Percentiles rank a stretch among this genome's conserved stretches.
Conservation (phyloP, 2,113 vertebrate genomes). For the Scophthalmus maximus region DNA sequence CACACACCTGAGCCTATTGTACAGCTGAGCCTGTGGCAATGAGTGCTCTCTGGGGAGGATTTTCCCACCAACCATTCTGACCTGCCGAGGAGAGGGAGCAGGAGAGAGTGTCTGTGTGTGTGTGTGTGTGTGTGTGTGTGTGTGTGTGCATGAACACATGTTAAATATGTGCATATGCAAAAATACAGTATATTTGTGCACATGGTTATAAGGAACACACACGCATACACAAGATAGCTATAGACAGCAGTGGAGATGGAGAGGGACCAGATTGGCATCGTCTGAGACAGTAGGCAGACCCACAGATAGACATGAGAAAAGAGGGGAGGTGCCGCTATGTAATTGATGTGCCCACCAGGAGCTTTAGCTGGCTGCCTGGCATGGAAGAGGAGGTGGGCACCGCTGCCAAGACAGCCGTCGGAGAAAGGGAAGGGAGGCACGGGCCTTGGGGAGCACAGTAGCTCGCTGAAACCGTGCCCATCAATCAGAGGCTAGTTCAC, state of each 20-base stretch:
- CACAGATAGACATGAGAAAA: slow-evolving; percentile 77
- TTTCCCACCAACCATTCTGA: slow-evolving; percentile 82
- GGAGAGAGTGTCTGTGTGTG: slow-evolving; percentile 70
- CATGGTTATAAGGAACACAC: slow-evolving; percentile 30
- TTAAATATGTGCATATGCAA: slow-evolving; percentile 66
- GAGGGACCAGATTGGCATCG: slow-evolving; percentile 74
- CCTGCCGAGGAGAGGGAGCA: slow-evolving; percentile 69
- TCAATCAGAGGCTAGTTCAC: slow-evolving; percentile 86
- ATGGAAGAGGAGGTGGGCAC: slow-evolving; percentile 70
- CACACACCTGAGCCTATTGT: slow-evolving; percentile 78
- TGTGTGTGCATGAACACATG: slow-evolving; percentile 70
- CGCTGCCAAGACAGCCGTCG: slow-evolving; percentile 80
- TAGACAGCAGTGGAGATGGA: slow-evolving; percentile 70
- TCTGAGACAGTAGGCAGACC: slow-evolving; percentile 76
- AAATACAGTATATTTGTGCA: slow-evolving; percentile 45
- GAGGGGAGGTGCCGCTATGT: slow-evolving; percentile 78
- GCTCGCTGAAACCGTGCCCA: slow-evolving; percentile 81
- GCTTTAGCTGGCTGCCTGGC: slow-evolving; percentile 80
- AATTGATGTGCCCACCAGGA: slow-evolving; percentile 86
- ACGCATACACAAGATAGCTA: slow-evolving; percentile 49
- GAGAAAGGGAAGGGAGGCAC: slow-evolving; percentile 75
- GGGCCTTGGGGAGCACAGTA: slow-evolving; percentile 75
- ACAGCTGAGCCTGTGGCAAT: slow-evolving; percentile 80
- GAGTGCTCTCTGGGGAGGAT: slow-evolving; percentile 78
- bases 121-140: no score